Evolutionary conservation across 2,113 vertebrate species (phyloP), one percentile per base, ranked within the genome.

Genomic region (Machaerirhynchus nigripectus): DNA sequence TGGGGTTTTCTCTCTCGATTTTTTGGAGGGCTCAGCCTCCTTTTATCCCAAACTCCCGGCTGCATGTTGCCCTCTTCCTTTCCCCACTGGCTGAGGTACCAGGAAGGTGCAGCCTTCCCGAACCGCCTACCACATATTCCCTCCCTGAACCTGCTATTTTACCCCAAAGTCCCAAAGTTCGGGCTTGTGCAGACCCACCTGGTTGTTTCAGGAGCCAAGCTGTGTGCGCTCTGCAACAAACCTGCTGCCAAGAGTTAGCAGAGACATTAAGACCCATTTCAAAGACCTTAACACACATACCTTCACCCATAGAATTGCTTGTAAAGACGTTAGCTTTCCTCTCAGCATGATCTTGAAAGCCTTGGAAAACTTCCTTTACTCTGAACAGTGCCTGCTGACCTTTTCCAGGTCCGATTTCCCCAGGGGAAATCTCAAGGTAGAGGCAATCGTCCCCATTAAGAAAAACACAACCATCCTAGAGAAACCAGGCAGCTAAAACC

Each of bases 101-200:
- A 0, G 7, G 11, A 15, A 71, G 37, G 26, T 33, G 31, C 13
- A 73, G 33, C 33, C 27, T 27, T 63, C 18, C 11, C 1, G 1
- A 46, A 22, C 39, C 0, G 0, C 68, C 49, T 39, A 18, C 27
- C 7, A 9, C 4, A 4, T 37, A 46, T 46, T 30, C 1, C 3
- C 11, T 33, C 17, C 47, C 33, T 33, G 7, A 55, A 46, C 50
- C 33, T 47, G 6, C 13, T 53, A 1, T 64, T 55, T 46, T 55
- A 47, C 9, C 49, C 18, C n/a, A 9, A 19, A 47, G 14, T 15
- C 26, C 49, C 46, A 39, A 39, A 84, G 14, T 8, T 28, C 9
- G 4, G 39, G 33, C 57, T 61, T 53, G 17, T 63, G 57, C 68
- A 37, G 39, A 37, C 14, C 18, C n/a, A 15, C 28, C 39, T 46